Percentiles rank a stretch among this genome's conserved stretches.
Conservation (phyloP, 2,888 invertebrate species). For the Lasioglossum calceatum region DNA sequence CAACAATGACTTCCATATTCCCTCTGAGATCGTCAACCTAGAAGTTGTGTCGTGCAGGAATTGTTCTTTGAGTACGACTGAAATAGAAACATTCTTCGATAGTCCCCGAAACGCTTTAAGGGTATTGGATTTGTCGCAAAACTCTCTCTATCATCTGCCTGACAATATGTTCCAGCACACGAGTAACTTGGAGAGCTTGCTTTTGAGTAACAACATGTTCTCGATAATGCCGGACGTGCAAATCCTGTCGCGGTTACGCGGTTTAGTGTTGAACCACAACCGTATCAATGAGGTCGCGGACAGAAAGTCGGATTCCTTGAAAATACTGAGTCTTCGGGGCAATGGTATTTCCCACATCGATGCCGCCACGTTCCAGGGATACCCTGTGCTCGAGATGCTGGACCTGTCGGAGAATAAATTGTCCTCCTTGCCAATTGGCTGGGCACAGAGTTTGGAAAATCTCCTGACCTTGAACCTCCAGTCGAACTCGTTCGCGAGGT, state of each 20-base stretch:
- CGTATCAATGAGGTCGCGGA: fast-evolving
- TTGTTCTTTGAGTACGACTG: background rate
- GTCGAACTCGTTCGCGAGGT: background rate
- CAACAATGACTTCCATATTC: fast-evolving
- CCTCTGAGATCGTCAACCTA: background rate
- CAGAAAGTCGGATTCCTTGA: conserved; percentile 32
- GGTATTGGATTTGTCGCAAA: background rate
- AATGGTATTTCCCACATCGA: conserved; percentile 71
- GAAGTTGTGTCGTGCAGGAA: background rate
- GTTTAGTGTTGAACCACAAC: conserved; percentile 30
- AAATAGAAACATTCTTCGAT: background rate
- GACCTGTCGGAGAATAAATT: background rate
- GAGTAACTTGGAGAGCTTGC: background rate
- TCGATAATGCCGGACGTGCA: fast-evolving
- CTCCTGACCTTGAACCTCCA: background rate
- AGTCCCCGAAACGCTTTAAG: background rate
- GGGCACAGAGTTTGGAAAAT: background rate
- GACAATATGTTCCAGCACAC: background rate
- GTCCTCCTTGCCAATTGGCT: background rate
- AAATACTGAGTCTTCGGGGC: conserved; percentile 68
- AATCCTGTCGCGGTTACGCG: fast-evolving
- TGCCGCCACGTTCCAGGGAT: background rate
- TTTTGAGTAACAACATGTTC: conserved; percentile 13
- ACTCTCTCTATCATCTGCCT: background rate
- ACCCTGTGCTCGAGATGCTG: background rate